Conservation (phyloP, 2,888 invertebrate genomes). For the Euzetes globulus region DNA sequence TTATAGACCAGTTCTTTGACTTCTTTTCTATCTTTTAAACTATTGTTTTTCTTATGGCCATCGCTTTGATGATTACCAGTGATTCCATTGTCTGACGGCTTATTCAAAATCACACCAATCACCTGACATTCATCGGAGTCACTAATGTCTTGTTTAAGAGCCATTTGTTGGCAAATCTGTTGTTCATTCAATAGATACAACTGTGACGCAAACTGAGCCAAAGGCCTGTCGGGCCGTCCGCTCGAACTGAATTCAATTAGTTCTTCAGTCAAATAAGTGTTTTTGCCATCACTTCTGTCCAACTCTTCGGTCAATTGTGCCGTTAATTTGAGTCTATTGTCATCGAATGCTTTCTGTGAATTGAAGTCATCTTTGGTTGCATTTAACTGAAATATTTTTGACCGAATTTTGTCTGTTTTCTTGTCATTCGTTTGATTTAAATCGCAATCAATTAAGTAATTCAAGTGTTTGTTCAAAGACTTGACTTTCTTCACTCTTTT, state of each 20-base stretch:
- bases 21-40: too few species aligned
- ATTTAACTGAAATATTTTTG: background rate
- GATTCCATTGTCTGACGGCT: too few species aligned
- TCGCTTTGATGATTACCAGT: too few species aligned
- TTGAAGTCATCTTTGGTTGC: background rate
- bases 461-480: background rate
- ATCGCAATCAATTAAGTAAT: background rate
- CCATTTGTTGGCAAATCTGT: background rate
- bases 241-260: background rate
- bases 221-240: background rate
- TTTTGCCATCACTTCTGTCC: constrained; percentile 26
- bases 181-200: background rate
- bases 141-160: background rate
- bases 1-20: too few species aligned
- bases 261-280: constrained; percentile 14
- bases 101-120: background rate
- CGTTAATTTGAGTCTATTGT: background rate
- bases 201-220: background rate
- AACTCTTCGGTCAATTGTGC: constrained; percentile 8
- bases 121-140: background rate
- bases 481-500: background rate
- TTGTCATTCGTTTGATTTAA: background rate
- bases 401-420: background rate
- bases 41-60: too few species aligned
- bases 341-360: background rate